A percentile compares a stretch with the other conserved stretches of the same genome.
Conservation (phyloP, 1,140 invertebrate genomes). For the Coenobita brevimanus region DNA sequence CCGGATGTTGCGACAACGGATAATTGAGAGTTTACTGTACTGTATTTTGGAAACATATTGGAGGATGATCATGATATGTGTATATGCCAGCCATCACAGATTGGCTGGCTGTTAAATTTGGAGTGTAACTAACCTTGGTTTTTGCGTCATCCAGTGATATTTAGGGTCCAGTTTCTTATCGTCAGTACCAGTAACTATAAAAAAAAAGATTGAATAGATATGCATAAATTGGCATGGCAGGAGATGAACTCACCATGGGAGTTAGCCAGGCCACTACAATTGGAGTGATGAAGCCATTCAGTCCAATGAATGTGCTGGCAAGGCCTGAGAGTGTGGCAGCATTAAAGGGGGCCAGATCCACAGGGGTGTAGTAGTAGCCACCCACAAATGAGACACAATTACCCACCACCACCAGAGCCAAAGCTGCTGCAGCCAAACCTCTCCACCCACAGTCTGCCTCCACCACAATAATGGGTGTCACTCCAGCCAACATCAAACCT, state of each 20-base stretch:
- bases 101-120: no score
- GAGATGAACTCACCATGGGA: neutral
- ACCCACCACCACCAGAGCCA: slow-evolving; percentile 23
- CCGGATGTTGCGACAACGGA: no score
- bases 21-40: no score
- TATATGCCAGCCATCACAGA: no score
- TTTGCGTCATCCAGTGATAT: no score
- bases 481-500: slow-evolving; percentile 22
- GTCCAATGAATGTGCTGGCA: neutral
- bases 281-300: slow-evolving; percentile 10
- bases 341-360: slow-evolving; percentile 13
- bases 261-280: slow-evolving; percentile 10
- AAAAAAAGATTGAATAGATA: neutral
- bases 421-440: neutral
- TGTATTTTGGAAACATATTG: no score
- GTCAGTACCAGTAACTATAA: neutral
- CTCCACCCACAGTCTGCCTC: slow-evolving; percentile 21
- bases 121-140: no score
- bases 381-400: slow-evolving; percentile 27
- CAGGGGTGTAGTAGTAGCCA: slow-evolving; percentile 21
- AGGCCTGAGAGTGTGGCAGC: slow-evolving; percentile 28
- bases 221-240: no score
- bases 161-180: no score
- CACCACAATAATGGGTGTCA: slow-evolving; percentile 31
- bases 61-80: no score